Conservation (phyloP, 1,140 invertebrate species). For the Aphelenchoides besseyi region DNA sequence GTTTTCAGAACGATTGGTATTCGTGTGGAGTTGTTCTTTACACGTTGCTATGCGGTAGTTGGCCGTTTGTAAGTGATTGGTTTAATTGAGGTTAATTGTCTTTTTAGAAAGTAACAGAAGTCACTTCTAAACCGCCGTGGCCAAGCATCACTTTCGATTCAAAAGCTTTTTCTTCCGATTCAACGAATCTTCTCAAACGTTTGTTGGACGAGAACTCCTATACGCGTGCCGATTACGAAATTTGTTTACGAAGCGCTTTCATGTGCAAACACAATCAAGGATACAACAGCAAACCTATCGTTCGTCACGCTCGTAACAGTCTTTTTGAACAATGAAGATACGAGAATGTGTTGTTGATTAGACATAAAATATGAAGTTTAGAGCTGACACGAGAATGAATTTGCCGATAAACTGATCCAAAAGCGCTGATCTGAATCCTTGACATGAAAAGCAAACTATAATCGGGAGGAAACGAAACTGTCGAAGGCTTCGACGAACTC, state of each 20-base stretch:
- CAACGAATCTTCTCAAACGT: slow-evolving; percentile 3
- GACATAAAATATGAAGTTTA: too few relatives aligned
- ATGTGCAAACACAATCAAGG: neutral
- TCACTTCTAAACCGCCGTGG: neutral
- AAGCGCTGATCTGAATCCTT: too few relatives aligned
- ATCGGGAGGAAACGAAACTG: too few relatives aligned
- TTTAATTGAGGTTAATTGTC: neutral
- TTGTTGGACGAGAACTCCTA: neutral
- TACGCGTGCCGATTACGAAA: neutral
- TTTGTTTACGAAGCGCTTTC: neutral
- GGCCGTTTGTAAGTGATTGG: slow-evolving; percentile 9
- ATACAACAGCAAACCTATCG: neutral
- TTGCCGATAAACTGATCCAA: too few relatives aligned
- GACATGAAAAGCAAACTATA: too few relatives aligned
- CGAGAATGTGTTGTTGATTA: too few relatives aligned
- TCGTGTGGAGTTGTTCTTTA: slow-evolving; percentile 13
- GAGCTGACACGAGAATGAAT: too few relatives aligned
- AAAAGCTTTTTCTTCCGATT: neutral
- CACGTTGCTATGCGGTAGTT: slow-evolving; percentile 17
- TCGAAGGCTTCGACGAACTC: too few relatives aligned
- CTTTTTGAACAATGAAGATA: too few relatives aligned
- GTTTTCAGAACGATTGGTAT: slow-evolving; percentile 13
- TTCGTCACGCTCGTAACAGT: slow-evolving; percentile 1
- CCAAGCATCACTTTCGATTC: neutral
- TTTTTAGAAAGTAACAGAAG: neutral